A percentile compares a stretch with the other conserved stretches of the same genome.
Evolutionary conservation across 2,888 invertebrate species (phyloP).

Genomic region (Plebejus anna): DNA sequence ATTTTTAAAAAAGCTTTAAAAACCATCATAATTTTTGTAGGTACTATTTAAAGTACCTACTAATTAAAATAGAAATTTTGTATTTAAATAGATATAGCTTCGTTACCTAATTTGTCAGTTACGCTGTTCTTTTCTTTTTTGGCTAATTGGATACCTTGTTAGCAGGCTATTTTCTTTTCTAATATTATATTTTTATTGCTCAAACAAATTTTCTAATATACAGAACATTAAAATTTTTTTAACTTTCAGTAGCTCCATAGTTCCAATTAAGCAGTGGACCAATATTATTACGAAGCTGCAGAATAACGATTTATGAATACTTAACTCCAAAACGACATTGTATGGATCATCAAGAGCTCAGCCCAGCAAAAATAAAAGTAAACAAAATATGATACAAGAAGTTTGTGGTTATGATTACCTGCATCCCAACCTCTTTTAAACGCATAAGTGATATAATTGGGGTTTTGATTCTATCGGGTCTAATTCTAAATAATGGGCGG

Average conservation of each 20-base stretch:
- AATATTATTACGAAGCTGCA: not conserved
- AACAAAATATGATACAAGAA: conserved; percentile 31
- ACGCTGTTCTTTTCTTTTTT: not conserved
- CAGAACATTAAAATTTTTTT: not conserved
- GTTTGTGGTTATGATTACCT: conserved; percentile 66
- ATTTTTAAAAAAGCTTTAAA: too few relatives aligned
- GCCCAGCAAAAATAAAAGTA: conserved; percentile 30
- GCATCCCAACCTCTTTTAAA: conserved; percentile 75
- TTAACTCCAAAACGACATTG: not conserved
- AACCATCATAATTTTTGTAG: too few relatives aligned
- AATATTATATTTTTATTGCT: not conserved
- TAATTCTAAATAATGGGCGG: conserved; percentile 77
- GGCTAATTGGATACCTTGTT: not conserved
- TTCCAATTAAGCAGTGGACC: not conserved
- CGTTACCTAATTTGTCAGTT: not conserved
- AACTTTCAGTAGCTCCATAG: not conserved
- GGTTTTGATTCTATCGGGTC: conserved; percentile 77
- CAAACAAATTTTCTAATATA: not conserved
- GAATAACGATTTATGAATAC: not conserved
- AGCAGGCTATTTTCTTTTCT: not conserved
- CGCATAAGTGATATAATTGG: conserved; percentile 80
- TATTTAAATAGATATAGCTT: too few relatives aligned
- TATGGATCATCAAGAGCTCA: conserved; percentile 20
- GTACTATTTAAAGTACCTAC: too few relatives aligned
- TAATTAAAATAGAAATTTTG: too few relatives aligned